Base-by-base conservation (phyloP, 2,113 vertebrate genomes). In the Nannobrachium achirus region DNA sequence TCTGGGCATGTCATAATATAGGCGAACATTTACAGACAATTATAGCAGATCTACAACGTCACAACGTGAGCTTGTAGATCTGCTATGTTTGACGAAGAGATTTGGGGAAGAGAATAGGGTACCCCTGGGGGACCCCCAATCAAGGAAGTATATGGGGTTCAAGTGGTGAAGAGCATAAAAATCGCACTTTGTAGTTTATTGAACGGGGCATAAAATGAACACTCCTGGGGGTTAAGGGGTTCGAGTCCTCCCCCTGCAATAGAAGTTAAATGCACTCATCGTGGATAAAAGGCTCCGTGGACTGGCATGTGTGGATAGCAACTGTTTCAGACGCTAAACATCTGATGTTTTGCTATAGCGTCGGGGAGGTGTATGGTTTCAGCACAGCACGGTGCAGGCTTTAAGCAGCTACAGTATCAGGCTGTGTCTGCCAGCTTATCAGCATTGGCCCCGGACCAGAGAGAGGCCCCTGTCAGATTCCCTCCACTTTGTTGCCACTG, bases 401-500 rank as follows among this genome's bases (percentile, higher is more conserved):
- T 10, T 5, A 33, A 66, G 44, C 55, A 74, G 45, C 56, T 71
- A 51, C 49, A 56, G 66, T 67, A 79, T 79, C 63, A 62, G 45
- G 63, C 61, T 59, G 56, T 62, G 69, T 71, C 73, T 77, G 63
- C 57, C 42, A 78, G 64, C 82, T 83, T 76, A 84, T 84, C 80
- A 79, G 73, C 58, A 69, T 39, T 83, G 83, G 68, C 78, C 25
- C 19, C 53, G 63, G 65, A 76, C 76, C 71, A 79, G 38, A 18
- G 74, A 33, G 69, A 42, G 64, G 57, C 63, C 59, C 59, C n/a
- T 68, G 53, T 73, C 60, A 56, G 38, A 46, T 42, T 51, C 45
- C 44, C 42, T 66, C 19, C 64, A 50, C 42, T 50, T n/a, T 60
- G 42, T 51, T 73, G 11, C 60, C 15, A 19, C 11, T 56, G 41